A percentile compares a stretch with the other conserved stretches of the same genome.
These are phyloP conservation scores for Tuta absoluta DNA, from an alignment of 2,888 invertebrate genomes.

Conservation along the genomic window DNA sequence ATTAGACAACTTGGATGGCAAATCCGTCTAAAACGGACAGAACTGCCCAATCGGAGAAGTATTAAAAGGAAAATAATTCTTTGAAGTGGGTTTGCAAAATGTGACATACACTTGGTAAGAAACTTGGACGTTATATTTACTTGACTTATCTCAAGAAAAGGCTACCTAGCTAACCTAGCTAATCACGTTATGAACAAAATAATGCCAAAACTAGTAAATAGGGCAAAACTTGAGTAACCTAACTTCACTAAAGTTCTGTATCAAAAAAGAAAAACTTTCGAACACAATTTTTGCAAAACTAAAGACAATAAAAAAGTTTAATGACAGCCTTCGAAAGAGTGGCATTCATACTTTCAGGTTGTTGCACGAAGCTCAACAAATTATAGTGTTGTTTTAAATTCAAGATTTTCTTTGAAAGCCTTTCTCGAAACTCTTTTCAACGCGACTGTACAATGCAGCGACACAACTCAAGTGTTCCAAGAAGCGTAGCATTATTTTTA, in stretches of 20 bases:
- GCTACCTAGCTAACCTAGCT: too few species aligned
- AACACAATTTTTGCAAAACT: not conserved
- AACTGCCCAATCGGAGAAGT: too few species aligned
- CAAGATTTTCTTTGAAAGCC: not conserved
- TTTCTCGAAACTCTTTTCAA: conserved; percentile 20
- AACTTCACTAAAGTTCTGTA: not conserved
- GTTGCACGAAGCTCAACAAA: conserved; percentile 8
- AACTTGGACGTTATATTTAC: too few species aligned
- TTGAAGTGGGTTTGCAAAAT: too few species aligned
- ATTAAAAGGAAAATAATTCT: too few species aligned
- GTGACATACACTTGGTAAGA: too few species aligned
- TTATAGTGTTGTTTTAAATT: not conserved
- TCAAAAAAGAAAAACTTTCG: not conserved
- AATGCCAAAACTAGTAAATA: not conserved
- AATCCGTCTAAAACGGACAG: too few species aligned
- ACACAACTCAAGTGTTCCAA: conserved; percentile 58
- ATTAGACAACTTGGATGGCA: too few species aligned
- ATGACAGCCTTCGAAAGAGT: not conserved
- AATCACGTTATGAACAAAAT: not conserved
- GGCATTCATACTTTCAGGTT: not conserved
- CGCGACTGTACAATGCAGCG: conserved; percentile 33
- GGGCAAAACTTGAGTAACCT: not conserved
- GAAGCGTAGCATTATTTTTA: conserved; percentile 64
- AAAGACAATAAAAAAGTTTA: not conserved
- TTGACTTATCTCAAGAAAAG: too few species aligned